Evolutionary conservation across 2,113 vertebrate genomes (phyloP).

Genomic region (Terrapene triunguis): DNA sequence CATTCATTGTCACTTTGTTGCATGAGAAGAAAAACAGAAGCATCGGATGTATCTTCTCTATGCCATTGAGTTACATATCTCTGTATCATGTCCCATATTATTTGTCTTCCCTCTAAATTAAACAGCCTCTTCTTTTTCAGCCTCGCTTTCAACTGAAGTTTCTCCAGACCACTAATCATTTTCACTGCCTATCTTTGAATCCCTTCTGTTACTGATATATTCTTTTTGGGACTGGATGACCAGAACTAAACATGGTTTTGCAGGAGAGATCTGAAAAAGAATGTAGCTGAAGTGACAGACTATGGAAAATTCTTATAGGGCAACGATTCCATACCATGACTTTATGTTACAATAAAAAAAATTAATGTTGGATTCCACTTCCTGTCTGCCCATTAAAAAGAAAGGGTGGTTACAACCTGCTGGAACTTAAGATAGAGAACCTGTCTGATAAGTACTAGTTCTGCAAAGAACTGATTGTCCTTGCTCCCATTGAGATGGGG

Average conservation of each 20-base stretch:
- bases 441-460: constrained; percentile 29
- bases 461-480: constrained; percentile 57
- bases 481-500: constrained; percentile 37
- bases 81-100: neutral
- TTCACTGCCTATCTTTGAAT: constrained; percentile 33
- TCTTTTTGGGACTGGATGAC: constrained; percentile 8
- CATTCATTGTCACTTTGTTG: constrained; percentile 50
- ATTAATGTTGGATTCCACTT: constrained; percentile 42
- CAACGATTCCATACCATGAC: constrained; percentile 40
- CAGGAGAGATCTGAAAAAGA: constrained; percentile 23
- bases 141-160: neutral
- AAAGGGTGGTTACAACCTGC: neutral
- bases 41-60: neutral
- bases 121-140: neutral
- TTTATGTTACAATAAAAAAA: constrained; percentile 49
- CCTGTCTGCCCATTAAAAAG: constrained; percentile 58
- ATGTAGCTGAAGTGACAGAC: neutral
- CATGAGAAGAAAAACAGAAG: constrained; percentile 40
- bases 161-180: constrained; percentile 17
- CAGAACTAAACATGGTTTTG: neutral
- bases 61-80: neutral
- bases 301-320: constrained; percentile 60
- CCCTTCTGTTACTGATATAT: neutral
- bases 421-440: constrained; percentile 25
- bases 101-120: neutral